A percentile compares a stretch with the other conserved stretches of the same genome.
Evolutionary conservation across 2,113 vertebrate genomes (phyloP).

Genomic region (Phaethon lepturus): DNA sequence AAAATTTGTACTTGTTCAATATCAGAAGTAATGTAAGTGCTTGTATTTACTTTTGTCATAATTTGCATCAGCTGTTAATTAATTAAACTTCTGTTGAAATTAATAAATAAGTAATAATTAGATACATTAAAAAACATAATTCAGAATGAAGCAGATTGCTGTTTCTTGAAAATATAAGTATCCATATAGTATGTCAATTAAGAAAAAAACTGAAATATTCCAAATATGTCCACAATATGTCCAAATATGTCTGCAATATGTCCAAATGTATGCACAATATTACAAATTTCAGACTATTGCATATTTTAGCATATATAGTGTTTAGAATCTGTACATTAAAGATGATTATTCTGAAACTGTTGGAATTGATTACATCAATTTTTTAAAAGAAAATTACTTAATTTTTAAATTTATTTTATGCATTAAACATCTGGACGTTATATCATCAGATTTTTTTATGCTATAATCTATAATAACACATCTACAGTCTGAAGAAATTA

Average conservation of each 20-base stretch:
- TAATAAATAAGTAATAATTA: constrained; percentile 82
- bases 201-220: constrained; percentile 80
- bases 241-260: constrained; percentile 84
- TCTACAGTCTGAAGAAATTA: background rate
- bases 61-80: constrained; percentile 76
- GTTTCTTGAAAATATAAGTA: constrained; percentile 79
- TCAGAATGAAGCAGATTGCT: constrained; percentile 76
- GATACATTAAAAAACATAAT: constrained; percentile 75
- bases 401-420: background rate
- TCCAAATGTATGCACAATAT: constrained; percentile 82
- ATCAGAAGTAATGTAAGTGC: constrained; percentile 59
- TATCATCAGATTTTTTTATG: background rate
- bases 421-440: constrained; percentile 27
- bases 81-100: constrained; percentile 76
- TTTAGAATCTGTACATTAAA: constrained; percentile 58
- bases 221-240: constrained; percentile 84
- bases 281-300: constrained; percentile 73
- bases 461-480: background rate
- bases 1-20: constrained; percentile 70
- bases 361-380: background rate
- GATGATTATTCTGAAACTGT: constrained; percentile 28
- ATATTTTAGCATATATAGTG: constrained; percentile 77
- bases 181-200: constrained; percentile 80
- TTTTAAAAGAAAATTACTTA: constrained; percentile 29
- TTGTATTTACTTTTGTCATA: constrained; percentile 77